Percentiles rank a stretch among this genome's conserved stretches.
phyloP scores from a whole-genome alignment of 2,797 vertebrate genomes.

The Myripristis murdjan region DNA sequence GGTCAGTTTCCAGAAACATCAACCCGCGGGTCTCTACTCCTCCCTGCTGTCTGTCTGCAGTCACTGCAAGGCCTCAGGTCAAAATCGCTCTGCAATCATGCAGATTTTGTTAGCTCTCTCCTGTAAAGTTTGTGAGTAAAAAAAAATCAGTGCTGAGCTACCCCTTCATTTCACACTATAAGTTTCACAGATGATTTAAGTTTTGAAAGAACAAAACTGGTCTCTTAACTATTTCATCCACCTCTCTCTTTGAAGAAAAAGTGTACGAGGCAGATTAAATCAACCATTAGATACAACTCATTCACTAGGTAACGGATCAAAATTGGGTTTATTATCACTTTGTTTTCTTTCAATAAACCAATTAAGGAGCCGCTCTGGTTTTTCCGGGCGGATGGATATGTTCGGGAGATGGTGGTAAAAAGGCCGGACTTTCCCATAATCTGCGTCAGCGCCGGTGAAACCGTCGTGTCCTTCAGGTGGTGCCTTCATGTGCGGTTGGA shows the following conservation, averaged over 20 bases:
- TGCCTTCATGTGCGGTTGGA: slow-evolving; percentile 4
- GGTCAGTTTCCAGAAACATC: not conserved
- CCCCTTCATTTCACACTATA: not conserved
- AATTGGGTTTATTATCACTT: not conserved
- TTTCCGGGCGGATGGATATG: slow-evolving; percentile 78
- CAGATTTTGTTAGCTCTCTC: too few relatives aligned
- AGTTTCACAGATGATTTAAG: not conserved
- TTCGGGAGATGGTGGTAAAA: slow-evolving; percentile 53
- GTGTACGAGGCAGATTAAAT: not conserved
- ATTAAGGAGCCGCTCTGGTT: not conserved
- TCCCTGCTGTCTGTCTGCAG: slow-evolving; percentile 55
- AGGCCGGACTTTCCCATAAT: slow-evolving; percentile 82
- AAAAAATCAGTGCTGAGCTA: slow-evolving; percentile 15
- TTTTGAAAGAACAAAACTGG: too few relatives aligned
- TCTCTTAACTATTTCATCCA: too few relatives aligned
- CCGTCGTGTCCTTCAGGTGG: slow-evolving; percentile 17
- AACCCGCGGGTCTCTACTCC: slow-evolving; percentile 31
- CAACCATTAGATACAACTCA: not conserved
- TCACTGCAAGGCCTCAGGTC: slow-evolving; percentile 41
- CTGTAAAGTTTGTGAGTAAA: slow-evolving; percentile 21
- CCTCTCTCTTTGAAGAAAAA: not conserved
- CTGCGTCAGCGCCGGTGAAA: slow-evolving; percentile 65
- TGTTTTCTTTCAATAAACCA: not conserved
- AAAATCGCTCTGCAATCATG: not conserved
- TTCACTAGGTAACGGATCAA: not conserved